These are phyloP conservation scores for Kryptolebias marmoratus DNA, from an alignment of 2,113 vertebrate species.

Conservation along the genomic window DNA sequence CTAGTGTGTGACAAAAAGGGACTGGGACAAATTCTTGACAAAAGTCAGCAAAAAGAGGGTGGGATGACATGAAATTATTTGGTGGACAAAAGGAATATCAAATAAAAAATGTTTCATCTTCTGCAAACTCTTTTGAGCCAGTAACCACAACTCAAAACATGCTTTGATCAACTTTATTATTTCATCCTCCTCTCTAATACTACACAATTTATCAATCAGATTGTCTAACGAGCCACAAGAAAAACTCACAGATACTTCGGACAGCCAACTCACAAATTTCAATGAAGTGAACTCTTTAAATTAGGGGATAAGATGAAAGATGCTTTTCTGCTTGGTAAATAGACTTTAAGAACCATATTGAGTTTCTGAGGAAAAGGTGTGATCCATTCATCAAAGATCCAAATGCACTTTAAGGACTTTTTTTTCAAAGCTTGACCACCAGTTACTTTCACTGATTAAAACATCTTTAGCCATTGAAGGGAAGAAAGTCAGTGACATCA, in stretches of 20 bases:
- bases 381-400: background rate
- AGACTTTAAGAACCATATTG: background rate
- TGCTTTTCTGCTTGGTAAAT: background rate
- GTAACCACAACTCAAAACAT: background rate
- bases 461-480: slow-evolving; percentile 33
- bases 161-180: background rate
- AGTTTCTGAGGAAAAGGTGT: slow-evolving; percentile 1
- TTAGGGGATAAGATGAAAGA: background rate
- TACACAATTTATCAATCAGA: background rate
- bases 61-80: no score
- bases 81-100: no score
- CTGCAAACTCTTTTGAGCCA: background rate
- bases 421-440: slow-evolving; percentile 22
- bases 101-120: no score
- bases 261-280: background rate
- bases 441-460: slow-evolving; percentile 53
- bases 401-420: slow-evolving; percentile 22
- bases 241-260: background rate
- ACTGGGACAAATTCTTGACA: no score
- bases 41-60: no score
- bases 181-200: background rate
- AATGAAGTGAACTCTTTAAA: background rate
- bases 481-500: slow-evolving; percentile 58
- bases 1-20: background rate
- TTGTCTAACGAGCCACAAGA: background rate